Evolutionary conservation across 2,113 vertebrate genomes (phyloP).

Genomic region (Bos javanicus): DNA sequence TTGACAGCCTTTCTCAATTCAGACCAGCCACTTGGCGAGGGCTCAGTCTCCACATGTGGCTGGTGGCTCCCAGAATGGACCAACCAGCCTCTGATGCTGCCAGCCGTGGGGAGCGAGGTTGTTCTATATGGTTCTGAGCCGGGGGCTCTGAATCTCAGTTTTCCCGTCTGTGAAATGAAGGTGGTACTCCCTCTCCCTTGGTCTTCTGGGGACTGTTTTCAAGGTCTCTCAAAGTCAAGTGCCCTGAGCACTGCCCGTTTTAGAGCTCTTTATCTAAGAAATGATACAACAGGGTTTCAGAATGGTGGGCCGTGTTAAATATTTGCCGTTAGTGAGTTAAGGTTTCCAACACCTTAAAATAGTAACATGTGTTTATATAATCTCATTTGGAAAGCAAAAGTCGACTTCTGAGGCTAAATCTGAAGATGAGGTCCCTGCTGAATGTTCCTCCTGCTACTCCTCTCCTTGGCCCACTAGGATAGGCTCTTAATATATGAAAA

Average conservation of each 20-base stretch:
- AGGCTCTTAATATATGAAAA: neutral
- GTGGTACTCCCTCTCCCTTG: neutral
- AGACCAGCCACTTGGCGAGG: neutral
- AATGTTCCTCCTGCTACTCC: neutral
- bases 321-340: neutral
- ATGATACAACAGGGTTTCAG: neutral
- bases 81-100: neutral
- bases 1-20: neutral
- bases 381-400: neutral
- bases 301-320: neutral
- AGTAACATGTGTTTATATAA: neutral
- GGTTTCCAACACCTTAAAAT: neutral
- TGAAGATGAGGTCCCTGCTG: neutral
- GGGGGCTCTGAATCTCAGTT: neutral
- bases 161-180: neutral
- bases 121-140: neutral
- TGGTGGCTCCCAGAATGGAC: rapidly evolving
- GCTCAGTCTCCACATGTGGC: rapidly evolving
- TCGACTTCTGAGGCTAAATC: neutral
- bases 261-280: neutral
- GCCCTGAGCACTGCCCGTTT: neutral
- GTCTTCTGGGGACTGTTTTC: neutral
- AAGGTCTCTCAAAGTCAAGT: neutral
- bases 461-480: neutral
- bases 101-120: neutral